Conservation (phyloP, 2,113 vertebrate species). For the Passer montanus region DNA sequence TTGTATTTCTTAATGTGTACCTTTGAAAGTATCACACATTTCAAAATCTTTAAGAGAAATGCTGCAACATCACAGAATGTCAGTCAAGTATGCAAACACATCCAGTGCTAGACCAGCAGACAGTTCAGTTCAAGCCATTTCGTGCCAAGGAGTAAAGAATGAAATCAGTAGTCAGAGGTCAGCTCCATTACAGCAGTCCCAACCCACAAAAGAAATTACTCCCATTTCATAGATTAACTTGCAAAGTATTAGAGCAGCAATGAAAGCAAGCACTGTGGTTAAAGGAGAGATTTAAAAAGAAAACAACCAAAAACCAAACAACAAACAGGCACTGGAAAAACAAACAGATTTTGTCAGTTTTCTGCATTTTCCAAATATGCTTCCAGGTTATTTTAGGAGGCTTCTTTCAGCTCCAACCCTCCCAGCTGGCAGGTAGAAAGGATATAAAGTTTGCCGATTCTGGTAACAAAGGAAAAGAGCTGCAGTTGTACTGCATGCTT, state of each 20-base stretch:
- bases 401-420: not conserved
- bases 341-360: not conserved
- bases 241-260: slow-evolving; percentile 2
- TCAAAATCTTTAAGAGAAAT: slow-evolving; percentile 25
- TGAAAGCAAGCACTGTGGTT: not conserved
- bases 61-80: not conserved
- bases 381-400: not conserved
- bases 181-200: not conserved
- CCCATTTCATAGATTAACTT: not conserved
- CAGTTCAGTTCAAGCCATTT: not conserved
- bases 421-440: not conserved
- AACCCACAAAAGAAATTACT: not conserved
- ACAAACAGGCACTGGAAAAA: not conserved
- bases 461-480: not conserved
- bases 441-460: not conserved
- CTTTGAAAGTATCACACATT: not conserved
- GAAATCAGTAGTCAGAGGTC: slow-evolving; percentile 13
- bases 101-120: not conserved
- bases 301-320: not conserved
- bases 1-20: not conserved
- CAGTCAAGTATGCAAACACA: slow-evolving; percentile 11
- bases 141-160: not conserved
- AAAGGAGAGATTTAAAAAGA: not conserved
- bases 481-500: not conserved
- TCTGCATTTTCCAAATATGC: not conserved